Evolutionary conservation across 1,140 invertebrate genomes (phyloP).

Genomic region (Calycopis cecrops): DNA sequence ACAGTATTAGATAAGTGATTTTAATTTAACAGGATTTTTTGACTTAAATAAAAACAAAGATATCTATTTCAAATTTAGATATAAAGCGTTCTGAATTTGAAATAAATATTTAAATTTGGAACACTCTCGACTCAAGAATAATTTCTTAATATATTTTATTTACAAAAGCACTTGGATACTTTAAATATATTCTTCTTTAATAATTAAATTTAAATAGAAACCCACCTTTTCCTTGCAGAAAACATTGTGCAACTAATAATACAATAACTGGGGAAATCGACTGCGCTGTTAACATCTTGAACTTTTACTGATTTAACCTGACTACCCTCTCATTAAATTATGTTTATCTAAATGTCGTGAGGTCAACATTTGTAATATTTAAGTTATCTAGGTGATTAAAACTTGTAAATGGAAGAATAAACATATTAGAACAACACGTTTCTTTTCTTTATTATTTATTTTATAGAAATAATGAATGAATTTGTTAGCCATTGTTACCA

Average conservation of each 20-base stretch:
- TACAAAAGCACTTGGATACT: background rate
- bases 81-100: too few species aligned
- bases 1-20: too few species aligned
- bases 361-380: conserved; percentile 33
- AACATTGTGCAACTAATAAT: background rate
- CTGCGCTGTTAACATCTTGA: conserved; percentile 21
- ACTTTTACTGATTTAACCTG: conserved; percentile 10
- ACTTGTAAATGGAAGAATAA: conserved; percentile 9
- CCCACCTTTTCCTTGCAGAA: background rate
- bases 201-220: background rate
- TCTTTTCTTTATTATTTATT: too few species aligned
- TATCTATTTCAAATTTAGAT: too few species aligned
- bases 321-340: conserved; percentile 27
- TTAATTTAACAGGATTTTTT: too few species aligned
- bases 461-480: too few species aligned
- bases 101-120: too few species aligned
- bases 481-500: too few species aligned
- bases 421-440: conserved; percentile 9
- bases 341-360: conserved; percentile 28
- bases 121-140: too few species aligned
- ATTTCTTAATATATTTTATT: too few species aligned
- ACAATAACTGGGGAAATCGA: background rate
- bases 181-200: background rate
- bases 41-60: too few species aligned
- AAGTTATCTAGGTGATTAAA: conserved; percentile 26